Base-by-base conservation (phyloP, 2,113 vertebrate species). In the Bambusicola thoracicus region DNA sequence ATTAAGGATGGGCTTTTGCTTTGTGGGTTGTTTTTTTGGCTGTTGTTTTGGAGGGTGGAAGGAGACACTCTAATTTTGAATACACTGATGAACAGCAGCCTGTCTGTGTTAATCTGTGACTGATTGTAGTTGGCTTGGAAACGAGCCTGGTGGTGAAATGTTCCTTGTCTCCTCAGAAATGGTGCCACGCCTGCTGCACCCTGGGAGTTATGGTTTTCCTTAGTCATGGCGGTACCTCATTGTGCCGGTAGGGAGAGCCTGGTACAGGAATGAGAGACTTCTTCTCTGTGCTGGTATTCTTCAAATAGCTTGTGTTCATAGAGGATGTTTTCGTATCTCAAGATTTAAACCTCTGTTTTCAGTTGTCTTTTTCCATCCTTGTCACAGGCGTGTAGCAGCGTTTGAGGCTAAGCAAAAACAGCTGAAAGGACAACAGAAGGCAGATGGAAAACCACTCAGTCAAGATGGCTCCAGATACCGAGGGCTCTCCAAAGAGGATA, bases 371-470 rank as follows among this genome's bases (percentile, higher is more conserved):
- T 85, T 90, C 58, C 19, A n/a, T 94, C 84, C 73, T 90, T 90
- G n/a, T 91, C 62, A 51, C 81, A 99, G 99, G 92, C 98, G 98
- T 32, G 97, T 99, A 34, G 99, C 99, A 96, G 98, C 98, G 61
- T 89, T 99, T 70, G 98, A 99, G 92, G 98, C 98, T 92, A 99
- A 98, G 96, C 98, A 98, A 89, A 97, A 96, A 59, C 97, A 97
- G 69, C 70, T 92, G 22, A 72, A 87, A 24, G 93, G 96, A 32
- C 89, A 96, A 56, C 96, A 89, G 76, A 97, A 91, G 51, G 96
- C 93, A 59, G 72, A 79, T 36, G 91, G 82, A 73, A 97, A 94
- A 67, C 75, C 25, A 69, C 24, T 44, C 44, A 66, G 75, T 63
- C 93, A 69, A 59, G 49, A 97, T 70, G 83, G 91, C 43, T 90